A percentile compares a stretch with the other conserved stretches of the same genome.
Conservation (phyloP, 2,113 vertebrate species). For the Petroica traversi region DNA sequence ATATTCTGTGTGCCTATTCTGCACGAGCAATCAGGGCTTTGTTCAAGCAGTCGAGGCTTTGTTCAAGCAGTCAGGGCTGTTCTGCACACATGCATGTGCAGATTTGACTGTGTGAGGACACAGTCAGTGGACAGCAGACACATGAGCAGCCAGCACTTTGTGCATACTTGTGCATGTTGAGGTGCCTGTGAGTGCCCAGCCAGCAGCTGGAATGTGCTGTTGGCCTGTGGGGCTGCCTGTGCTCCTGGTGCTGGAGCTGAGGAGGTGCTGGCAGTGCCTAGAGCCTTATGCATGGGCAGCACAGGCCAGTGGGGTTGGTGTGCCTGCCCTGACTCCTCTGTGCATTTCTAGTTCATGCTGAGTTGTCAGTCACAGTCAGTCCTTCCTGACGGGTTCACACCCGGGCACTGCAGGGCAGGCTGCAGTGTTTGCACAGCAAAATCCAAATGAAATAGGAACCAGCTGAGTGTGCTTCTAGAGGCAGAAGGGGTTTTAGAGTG, state of each 20-base stretch:
- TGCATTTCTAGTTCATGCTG: rapidly evolving
- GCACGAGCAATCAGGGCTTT: background rate
- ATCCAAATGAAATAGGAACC: background rate
- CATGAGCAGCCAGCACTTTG: rapidly evolving
- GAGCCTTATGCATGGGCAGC: rapidly evolving
- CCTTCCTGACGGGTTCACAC: rapidly evolving
- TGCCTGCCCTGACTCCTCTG: background rate
- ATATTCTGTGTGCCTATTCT: too few relatives aligned
- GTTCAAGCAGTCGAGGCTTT: background rate
- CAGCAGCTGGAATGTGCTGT: rapidly evolving
- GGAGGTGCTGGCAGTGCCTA: background rate
- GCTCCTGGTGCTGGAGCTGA: background rate
- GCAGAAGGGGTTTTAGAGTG: rapidly evolving
- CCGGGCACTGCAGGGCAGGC: background rate
- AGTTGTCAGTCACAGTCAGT: background rate
- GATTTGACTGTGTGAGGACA: background rate
- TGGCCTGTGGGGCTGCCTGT: rapidly evolving
- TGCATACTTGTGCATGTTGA: rapidly evolving
- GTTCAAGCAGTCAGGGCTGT: background rate
- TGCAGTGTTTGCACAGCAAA: background rate
- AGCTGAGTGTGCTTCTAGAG: background rate
- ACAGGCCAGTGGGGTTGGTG: rapidly evolving
- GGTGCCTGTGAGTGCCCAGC: background rate
- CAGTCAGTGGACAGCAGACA: background rate
- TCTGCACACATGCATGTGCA: rapidly evolving